Base-by-base conservation (phyloP, 2,888 invertebrate genomes). In the Pseudococcus jackbeardsleyi region DNA sequence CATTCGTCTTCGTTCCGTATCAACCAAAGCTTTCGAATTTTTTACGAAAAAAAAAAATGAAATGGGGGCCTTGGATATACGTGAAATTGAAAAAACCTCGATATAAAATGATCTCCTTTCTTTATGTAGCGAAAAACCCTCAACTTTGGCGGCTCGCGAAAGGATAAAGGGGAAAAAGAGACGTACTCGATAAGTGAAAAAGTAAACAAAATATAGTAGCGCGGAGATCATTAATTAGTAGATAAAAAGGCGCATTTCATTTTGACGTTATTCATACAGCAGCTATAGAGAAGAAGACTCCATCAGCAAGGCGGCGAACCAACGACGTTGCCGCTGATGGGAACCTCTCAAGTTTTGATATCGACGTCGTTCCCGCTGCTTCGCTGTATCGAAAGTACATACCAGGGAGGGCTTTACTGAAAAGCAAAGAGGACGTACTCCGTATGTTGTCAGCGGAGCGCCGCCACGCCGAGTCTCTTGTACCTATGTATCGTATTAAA, bases 161-260 rank as follows among this genome's bases (percentile, higher is more conserved):
- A 48, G 33, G 33, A 59, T 22, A 54, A 22, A 11, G 54, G 48
- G 2, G 15, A 85, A 12, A 50, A 48, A 50, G 19, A n/a, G 22
- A 64, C 64, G n/a, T 19, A n/a, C 77, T 39, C 26, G 77, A 77
- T 88, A 82, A 88, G 82, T 82, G 59, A 88, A 88, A 88, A 88
- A 88, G 88, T 88, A 88, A 88, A 88, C 88, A 88, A 82, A 88
- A 88, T 79, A 77, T 77, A 54, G 50, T 72, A 77, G 48, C 64
- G 33, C 22, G 33, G 26, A 50, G 88, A 88, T 88, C 88, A 88
- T 88, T 88, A 88, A 88, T 88, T 88, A 88, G 88, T 88, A 59
- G 79, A 88, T 79, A 88, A 88, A 88, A 88, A 88, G 88, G 88
- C 88, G 79, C 88, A 79, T 88, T 88, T 88, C 88, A 88, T 88